Percentiles rank a stretch among this genome's conserved stretches.
These are phyloP conservation scores for Papilio demoleus DNA, from an alignment of 2,888 invertebrate species.

Conservation along the genomic window DNA sequence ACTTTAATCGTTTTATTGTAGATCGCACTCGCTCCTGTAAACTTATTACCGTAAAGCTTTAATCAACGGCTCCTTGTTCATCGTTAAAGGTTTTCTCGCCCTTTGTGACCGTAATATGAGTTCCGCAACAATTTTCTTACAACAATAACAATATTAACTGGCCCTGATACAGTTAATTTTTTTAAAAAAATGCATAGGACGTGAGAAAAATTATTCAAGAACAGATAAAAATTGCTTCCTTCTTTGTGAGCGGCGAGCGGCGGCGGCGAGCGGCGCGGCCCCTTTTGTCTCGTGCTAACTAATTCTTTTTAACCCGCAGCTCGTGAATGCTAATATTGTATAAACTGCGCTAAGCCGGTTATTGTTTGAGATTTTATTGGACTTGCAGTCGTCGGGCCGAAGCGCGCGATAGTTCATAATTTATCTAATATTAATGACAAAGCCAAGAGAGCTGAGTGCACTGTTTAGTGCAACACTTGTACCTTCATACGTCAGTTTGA, in stretches of 20 bases:
- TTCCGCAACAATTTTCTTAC: neutral
- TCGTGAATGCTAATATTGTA: slow-evolving; percentile 58
- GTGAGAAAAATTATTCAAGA: slow-evolving; percentile 25
- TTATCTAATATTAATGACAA: no score
- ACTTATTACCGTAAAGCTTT: slow-evolving; percentile 2
- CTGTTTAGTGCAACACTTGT: no score
- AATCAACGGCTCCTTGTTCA: slow-evolving; percentile 1
- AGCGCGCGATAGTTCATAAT: neutral
- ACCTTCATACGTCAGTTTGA: no score
- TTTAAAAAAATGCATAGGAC: slow-evolving; percentile 43
- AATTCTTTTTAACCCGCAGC: slow-evolving; percentile 50
- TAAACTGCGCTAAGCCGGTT: slow-evolving; percentile 59
- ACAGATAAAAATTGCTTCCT: slow-evolving; percentile 27
- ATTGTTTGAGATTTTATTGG: slow-evolving; percentile 65
- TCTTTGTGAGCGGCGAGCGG: slow-evolving; percentile 43
- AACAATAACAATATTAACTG: neutral
- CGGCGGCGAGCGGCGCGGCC: slow-evolving; percentile 40
- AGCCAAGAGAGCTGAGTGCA: no score
- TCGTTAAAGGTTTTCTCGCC: neutral
- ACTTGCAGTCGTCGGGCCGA: slow-evolving; percentile 41
- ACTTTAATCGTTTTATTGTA: slow-evolving; percentile 16
- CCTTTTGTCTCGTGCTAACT: slow-evolving; percentile 20
- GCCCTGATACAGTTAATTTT: slow-evolving; percentile 44
- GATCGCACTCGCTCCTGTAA: neutral
- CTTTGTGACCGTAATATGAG: neutral